Conservation (phyloP, 2,113 vertebrate genomes). For the Balaeniceps rex region DNA sequence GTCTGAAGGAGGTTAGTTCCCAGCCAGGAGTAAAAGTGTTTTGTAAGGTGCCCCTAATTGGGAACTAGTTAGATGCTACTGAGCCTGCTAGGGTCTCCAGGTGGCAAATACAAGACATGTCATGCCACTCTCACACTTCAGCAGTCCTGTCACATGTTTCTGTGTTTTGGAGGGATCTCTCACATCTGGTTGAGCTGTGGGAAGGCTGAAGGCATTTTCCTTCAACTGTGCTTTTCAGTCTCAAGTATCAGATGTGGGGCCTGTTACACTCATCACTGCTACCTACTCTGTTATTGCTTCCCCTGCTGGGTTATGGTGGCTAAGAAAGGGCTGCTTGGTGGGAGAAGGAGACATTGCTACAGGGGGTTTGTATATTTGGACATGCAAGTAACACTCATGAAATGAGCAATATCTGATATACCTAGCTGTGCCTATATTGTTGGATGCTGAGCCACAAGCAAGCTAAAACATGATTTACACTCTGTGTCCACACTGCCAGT, state of each 20-base stretch:
- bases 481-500: rapidly evolving
- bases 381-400: not conserved
- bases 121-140: not conserved
- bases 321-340: not conserved
- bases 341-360: not conserved
- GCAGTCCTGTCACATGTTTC: not conserved
- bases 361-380: not conserved
- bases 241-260: not conserved
- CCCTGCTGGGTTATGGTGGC: not conserved
- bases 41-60: not conserved
- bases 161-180: not conserved
- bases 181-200: not conserved
- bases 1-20: not conserved
- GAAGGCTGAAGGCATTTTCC: not conserved
- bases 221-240: not conserved
- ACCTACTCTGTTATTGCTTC: not conserved
- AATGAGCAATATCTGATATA: not conserved
- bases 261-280: rapidly evolving
- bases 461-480: not conserved
- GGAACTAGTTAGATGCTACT: not conserved
- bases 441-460: not conserved
- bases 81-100: not conserved
- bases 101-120: not conserved
- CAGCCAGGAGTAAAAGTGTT: not conserved
- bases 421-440: not conserved